Conservation (phyloP, 1,140 invertebrate genomes). For the Calosoma granatense region DNA sequence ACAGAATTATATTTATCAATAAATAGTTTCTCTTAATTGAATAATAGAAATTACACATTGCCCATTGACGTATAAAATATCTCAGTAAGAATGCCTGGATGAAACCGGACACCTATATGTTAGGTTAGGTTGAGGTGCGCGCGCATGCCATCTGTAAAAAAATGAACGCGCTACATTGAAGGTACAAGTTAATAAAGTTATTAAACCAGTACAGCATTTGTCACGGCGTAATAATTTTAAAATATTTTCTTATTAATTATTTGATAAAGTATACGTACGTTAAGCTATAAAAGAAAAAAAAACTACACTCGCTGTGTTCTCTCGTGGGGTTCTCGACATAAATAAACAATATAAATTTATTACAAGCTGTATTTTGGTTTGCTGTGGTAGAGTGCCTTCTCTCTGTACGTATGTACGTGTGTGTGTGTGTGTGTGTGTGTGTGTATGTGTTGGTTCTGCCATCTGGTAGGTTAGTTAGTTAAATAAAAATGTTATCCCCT, state of each 20-base stretch:
- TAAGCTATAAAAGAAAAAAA: background rate
- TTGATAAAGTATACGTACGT: slow-evolving; percentile 4
- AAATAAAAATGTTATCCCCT: background rate
- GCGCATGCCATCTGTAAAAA: background rate
- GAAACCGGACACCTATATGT: no score
- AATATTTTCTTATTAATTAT: background rate
- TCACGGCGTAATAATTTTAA: background rate
- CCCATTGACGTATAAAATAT: no score
- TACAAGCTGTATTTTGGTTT: background rate
- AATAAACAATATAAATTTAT: slow-evolving; percentile 8
- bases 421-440: no score
- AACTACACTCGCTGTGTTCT: background rate
- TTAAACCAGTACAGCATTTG: background rate
- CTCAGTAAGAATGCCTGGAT: no score
- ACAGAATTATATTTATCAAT: no score
- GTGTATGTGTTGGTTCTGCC: no score
- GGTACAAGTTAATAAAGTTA: slow-evolving; percentile 5
- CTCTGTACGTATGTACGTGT: no score
- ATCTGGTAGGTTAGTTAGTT: background rate
- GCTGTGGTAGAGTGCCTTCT: no score
- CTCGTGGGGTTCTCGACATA: background rate
- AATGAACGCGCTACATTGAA: slow-evolving; percentile 1
- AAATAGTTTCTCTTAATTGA: no score
- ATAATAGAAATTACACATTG: no score
- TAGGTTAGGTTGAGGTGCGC: no score